These are phyloP conservation scores for Siderastrea radians DNA, from an alignment of 92 coral and sea anemone genomes.

Conservation along the genomic window DNA sequence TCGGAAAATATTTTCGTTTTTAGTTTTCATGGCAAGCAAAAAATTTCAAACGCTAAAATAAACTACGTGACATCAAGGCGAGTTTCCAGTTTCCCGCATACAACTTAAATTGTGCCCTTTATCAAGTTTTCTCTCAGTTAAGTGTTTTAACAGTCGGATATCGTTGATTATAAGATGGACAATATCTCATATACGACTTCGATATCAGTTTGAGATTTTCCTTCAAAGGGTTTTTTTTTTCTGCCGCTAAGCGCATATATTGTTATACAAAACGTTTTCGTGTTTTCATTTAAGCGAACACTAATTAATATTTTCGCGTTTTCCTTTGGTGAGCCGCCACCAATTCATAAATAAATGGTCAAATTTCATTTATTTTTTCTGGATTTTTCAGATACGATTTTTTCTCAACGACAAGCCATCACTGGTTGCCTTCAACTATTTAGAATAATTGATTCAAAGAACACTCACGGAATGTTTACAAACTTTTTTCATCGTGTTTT, in stretches of 20 bases:
- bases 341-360: slow-evolving; percentile 11
- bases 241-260: neutral
- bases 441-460: slow-evolving; percentile 4
- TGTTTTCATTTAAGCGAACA: neutral
- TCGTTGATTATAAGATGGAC: neutral
- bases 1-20: too few species aligned
- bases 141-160: neutral
- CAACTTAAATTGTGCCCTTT: slow-evolving; percentile 10
- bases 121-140: neutral
- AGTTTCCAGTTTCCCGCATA: slow-evolving; percentile 19
- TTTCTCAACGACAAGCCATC: neutral
- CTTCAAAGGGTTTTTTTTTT: neutral
- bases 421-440: slow-evolving; percentile 8
- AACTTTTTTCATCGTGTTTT: neutral
- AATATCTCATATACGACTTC: neutral
- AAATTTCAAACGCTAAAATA: neutral
- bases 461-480: slow-evolving; percentile 19
- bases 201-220: neutral
- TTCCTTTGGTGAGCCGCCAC: slow-evolving; percentile 40
- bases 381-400: slow-evolving; percentile 5
- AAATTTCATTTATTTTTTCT: slow-evolving; percentile 23
- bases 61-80: neutral
- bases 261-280: neutral
- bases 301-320: neutral
- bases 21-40: neutral